These are phyloP conservation scores for Austrolebias charrua DNA, from an alignment of 2,797 vertebrate species.

Conservation along the genomic window DNA sequence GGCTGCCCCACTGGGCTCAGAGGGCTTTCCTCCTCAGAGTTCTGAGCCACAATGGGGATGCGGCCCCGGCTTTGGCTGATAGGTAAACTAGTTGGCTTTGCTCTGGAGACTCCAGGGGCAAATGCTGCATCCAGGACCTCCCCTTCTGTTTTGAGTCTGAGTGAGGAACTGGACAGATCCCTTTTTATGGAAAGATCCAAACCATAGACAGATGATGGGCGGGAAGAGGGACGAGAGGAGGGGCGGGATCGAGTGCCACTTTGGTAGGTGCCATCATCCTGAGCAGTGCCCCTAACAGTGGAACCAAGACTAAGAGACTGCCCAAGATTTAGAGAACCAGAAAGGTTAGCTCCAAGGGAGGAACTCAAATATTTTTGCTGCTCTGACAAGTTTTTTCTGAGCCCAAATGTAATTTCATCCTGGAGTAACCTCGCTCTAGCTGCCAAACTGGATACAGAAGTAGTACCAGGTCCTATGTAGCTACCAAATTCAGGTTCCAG, in stretches of 20 bases:
- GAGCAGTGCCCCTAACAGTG: constrained; percentile 83
- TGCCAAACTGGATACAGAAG: constrained; percentile 89
- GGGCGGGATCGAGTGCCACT: constrained; percentile 92
- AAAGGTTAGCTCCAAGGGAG: constrained; percentile 84
- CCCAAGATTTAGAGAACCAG: constrained; percentile 86
- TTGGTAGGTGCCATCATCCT: constrained; percentile 93
- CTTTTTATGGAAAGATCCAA: constrained; percentile 96
- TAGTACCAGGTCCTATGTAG: constrained; percentile 89
- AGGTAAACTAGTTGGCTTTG: constrained; percentile 96
- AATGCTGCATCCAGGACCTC: constrained; percentile 93
- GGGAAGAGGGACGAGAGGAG: constrained; percentile 94
- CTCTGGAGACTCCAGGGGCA: constrained; percentile 87
- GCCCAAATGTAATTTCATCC: constrained; percentile 96
- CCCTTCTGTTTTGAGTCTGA: constrained; percentile 92
- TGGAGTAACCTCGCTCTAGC: constrained; percentile 93
- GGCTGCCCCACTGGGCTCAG: constrained; percentile 98
- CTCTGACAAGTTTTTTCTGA: constrained; percentile 95
- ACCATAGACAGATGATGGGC: constrained; percentile 96
- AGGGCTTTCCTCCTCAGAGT: constrained; percentile 98
- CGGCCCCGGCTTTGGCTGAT: constrained; percentile 98
- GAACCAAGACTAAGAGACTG: constrained; percentile 84
- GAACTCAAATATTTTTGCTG: constrained; percentile 96
- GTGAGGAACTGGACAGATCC: constrained; percentile 94
- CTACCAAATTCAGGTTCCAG: constrained; percentile 92
- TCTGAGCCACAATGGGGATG: constrained; percentile 97